Conservation (phyloP, 2,797 vertebrate species). For the Thunnus albacares region DNA sequence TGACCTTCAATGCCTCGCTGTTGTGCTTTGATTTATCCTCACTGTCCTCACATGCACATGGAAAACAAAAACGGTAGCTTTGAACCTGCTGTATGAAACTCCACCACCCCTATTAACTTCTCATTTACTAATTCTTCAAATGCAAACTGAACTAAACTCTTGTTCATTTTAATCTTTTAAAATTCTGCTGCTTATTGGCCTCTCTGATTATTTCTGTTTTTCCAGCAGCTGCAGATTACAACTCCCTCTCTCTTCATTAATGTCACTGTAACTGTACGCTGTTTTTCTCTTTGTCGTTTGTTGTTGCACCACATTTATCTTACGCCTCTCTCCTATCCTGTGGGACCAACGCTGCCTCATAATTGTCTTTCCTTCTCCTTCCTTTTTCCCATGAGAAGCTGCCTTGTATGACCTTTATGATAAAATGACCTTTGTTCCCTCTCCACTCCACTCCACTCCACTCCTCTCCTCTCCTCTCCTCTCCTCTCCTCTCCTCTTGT, state of each 20-base stretch:
- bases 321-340: slow-evolving; percentile 42
- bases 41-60: slow-evolving; percentile 30
- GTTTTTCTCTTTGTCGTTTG: slow-evolving; percentile 54
- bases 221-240: slow-evolving; percentile 37
- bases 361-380: slow-evolving; percentile 59
- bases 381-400: slow-evolving; percentile 56
- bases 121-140: slow-evolving; percentile 23
- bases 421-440: slow-evolving; percentile 56
- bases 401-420: slow-evolving; percentile 60
- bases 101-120: not conserved
- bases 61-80: slow-evolving; percentile 28
- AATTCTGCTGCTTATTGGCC: not conserved
- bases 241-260: slow-evolving; percentile 45
- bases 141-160: slow-evolving; percentile 1
- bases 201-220: slow-evolving; percentile 13
- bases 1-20: slow-evolving; percentile 43
- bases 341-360: slow-evolving; percentile 57
- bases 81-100: slow-evolving; percentile 15
- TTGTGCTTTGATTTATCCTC: slow-evolving; percentile 63
- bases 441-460: slow-evolving; percentile 11
- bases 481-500: slow-evolving; percentile 12
- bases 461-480: slow-evolving; percentile 7
- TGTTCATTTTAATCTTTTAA: not conserved
- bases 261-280: slow-evolving; percentile 39
- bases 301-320: slow-evolving; percentile 69